A percentile compares a stretch with the other conserved stretches of the same genome.
These are phyloP conservation scores for Pterostichus niger DNA, from an alignment of 2,888 invertebrate species.

Conservation along the genomic window DNA sequence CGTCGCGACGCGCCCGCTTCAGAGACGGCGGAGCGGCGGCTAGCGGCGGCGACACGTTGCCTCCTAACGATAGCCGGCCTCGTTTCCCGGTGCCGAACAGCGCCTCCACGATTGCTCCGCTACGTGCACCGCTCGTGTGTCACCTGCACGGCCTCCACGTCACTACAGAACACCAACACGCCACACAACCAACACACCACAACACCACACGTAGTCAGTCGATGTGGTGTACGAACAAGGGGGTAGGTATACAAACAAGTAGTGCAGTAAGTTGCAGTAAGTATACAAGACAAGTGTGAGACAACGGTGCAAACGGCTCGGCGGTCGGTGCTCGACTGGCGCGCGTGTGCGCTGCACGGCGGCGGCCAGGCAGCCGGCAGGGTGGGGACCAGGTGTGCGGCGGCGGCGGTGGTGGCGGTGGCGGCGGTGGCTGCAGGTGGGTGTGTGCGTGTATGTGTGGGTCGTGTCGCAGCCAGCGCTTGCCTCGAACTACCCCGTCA, in stretches of 20 bases:
- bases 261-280: neutral
- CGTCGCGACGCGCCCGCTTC: slow-evolving; percentile 75
- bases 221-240: slow-evolving; percentile 8
- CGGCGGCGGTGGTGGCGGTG: slow-evolving; percentile 81
- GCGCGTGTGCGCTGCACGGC: slow-evolving; percentile 67
- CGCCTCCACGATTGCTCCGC: slow-evolving; percentile 77
- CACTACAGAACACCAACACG: slow-evolving; percentile 53
- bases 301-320: slow-evolving; percentile 70
- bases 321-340: slow-evolving; percentile 74
- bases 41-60: slow-evolving; percentile 75
- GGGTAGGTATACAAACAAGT: neutral
- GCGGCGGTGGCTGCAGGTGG: slow-evolving; percentile 83
- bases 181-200: slow-evolving; percentile 37
- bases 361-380: slow-evolving; percentile 69
- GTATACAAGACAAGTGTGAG: slow-evolving; percentile 40
- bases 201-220: slow-evolving; percentile 24
- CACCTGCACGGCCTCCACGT: slow-evolving; percentile 50
- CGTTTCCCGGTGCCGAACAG: slow-evolving; percentile 77
- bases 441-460: slow-evolving; percentile 78
- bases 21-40: slow-evolving; percentile 72
- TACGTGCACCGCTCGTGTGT: slow-evolving; percentile 66
- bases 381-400: slow-evolving; percentile 77
- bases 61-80: slow-evolving; percentile 77
- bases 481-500: slow-evolving; percentile 76
- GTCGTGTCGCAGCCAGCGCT: slow-evolving; percentile 80